Evolutionary conservation across 92 coral and sea anemone genomes (phyloP).

Genomic region (Actinernus sp.): DNA sequence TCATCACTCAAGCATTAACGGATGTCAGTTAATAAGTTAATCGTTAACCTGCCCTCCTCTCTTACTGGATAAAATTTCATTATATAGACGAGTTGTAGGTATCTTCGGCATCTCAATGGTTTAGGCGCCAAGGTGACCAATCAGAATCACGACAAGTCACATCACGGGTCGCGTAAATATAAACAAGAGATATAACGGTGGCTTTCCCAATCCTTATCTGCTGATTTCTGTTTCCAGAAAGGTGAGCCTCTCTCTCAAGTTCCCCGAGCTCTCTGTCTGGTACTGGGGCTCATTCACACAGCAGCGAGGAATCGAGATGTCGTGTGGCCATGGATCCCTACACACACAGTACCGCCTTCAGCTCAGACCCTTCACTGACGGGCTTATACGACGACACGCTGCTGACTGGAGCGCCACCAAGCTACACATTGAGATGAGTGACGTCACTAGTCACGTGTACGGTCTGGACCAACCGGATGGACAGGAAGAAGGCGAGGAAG

Average conservation of each 20-base stretch:
- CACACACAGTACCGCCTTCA: constrained; percentile 82
- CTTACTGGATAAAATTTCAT: too few relatives aligned
- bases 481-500: constrained; percentile 67
- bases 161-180: too few relatives aligned
- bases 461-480: constrained; percentile 92
- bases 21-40: too few relatives aligned
- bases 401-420: constrained; percentile 95
- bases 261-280: constrained; percentile 86
- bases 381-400: constrained; percentile 84
- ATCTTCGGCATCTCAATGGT: too few relatives aligned
- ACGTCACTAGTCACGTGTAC: constrained; percentile 95
- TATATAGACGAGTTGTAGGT: too few relatives aligned
- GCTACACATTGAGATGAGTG: constrained; percentile 81
- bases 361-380: constrained; percentile 78
- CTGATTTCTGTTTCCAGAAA: constrained; percentile 55
- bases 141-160: too few relatives aligned
- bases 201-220: too few relatives aligned
- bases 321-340: constrained; percentile 79
- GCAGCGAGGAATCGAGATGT: constrained; percentile 89
- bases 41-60: too few relatives aligned
- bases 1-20: too few relatives aligned
- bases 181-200: too few relatives aligned
- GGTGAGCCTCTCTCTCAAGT: constrained; percentile 83
- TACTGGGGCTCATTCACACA: constrained; percentile 99
- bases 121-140: too few relatives aligned